Base-by-base conservation (phyloP, 1,140 invertebrate species). In the Asobara japonica region DNA sequence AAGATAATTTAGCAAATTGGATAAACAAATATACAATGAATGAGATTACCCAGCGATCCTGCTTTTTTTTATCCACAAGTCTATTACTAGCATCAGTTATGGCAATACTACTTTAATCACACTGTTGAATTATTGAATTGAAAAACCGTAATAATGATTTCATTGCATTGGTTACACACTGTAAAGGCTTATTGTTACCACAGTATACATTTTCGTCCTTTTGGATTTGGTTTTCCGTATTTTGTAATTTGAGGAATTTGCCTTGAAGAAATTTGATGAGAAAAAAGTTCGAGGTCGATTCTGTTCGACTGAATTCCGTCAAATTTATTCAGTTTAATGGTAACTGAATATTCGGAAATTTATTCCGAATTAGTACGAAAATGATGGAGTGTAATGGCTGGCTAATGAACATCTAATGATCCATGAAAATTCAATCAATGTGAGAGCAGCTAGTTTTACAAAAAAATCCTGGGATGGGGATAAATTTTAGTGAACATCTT, bases 41-140 rank as follows among this genome's bases (percentile, higher is more conserved):
- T n/a, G n/a, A n/a, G n/a, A n/a, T n/a, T n/a, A n/a, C n/a, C n/a
- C n/a, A n/a, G n/a, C n/a, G n/a, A n/a, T 8, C 0, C 8, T n/a
- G 8, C n/a, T 38, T 38, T 38, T 1, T 11, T 11, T 11, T 2
- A 38, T 38, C n/a, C 8, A 38, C 36, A 38, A 8, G n/a, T 38
- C 1, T 11, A 38, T 38, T 38, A 38, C n/a, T 38, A n/a, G n/a
- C n/a, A n/a, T 38, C n/a, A 11, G n/a, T 11, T 38, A 38, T 11
- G n/a, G 8, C n/a, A 11, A n/a, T n/a, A n/a, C n/a, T n/a, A n/a
- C n/a, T 11, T 62, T 29, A 62, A 62, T 62, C 60, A 62, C 60
- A 62, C n/a, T 30, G 25, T 62, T 62, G 60, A 62, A 27, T 56
- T 56, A 56, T 16, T 51, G 45, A 51, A 56, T 56, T 56, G 51